Conservation (phyloP, 2,797 vertebrate genomes). For the Ctenopoma kingsleyae region DNA sequence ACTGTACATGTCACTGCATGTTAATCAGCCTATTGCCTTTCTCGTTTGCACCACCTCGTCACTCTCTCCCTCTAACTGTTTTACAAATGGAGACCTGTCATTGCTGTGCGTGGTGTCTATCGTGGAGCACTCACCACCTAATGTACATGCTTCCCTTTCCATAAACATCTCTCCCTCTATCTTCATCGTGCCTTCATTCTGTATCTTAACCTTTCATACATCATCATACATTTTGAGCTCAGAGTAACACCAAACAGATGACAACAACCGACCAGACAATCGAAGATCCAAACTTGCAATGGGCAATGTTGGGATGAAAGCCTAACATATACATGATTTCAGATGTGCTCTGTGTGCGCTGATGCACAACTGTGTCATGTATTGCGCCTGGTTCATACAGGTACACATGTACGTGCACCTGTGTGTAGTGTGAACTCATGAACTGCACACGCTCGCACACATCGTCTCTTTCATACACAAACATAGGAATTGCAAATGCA, state of each 20-base stretch:
- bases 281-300: slow-evolving; percentile 5
- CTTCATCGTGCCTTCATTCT: too few relatives aligned
- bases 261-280: slow-evolving; percentile 14
- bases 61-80: background rate
- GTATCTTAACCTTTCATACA: too few relatives aligned
- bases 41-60: slow-evolving; percentile 34
- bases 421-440: background rate
- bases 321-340: background rate
- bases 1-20: slow-evolving; percentile 10
- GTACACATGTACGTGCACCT: background rate
- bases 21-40: slow-evolving; percentile 20
- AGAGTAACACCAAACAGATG: slow-evolving; percentile 7
- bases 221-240: too few relatives aligned
- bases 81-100: slow-evolving; percentile 4
- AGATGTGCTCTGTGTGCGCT: slow-evolving; percentile 5
- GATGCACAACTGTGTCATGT: background rate
- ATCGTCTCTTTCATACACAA: slow-evolving; percentile 1
- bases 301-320: slow-evolving; percentile 16
- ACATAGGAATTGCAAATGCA: slow-evolving; percentile 76
- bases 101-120: slow-evolving; percentile 14
- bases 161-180: too few relatives aligned
- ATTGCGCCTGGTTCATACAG: background rate
- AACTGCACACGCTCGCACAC: slow-evolving; percentile 5
- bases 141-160: slow-evolving; percentile 5
- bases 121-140: slow-evolving; percentile 4